Base-by-base conservation (phyloP, 2,888 invertebrate species). In the Eumerus sabulonum region DNA sequence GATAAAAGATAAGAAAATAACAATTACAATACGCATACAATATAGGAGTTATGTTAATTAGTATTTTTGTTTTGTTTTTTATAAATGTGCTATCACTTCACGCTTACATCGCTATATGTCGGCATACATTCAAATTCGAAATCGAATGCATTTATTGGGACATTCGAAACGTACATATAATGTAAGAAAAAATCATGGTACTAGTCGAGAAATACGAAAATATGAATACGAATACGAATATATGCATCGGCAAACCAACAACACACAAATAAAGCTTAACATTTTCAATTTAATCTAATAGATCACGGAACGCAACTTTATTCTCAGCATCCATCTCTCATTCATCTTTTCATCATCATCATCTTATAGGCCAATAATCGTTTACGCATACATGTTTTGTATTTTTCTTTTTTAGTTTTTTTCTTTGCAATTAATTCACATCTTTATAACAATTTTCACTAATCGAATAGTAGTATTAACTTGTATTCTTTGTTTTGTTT, bases 401-500 rank as follows among this genome's bases (percentile, higher is more conserved):
- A 44, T 27, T 48, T 48, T 63, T 54, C 38, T 62, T 27, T 27
- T 27, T 27, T 27, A 4, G 27, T 27, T 27, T 27, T 2, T 27
- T 27, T 27, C 7, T 27, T 27, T 27, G 2, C 38, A 62, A 62
- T 27, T 70, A 54, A 54, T 70, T 57, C 35, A 62, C 70, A 70
- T 62, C 70, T 62, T 70, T 40, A 54, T 70, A 70, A 70, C 70
- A 70, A 62, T 62, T 70, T 70, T 70, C 53, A 70, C 62, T 70
- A 70, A 62, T 62, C 54, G 62, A 62, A 68, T 68, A 51, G 51
- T 40, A 27, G 27, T 27, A 27, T 27, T 27, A 27, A 27, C 3
- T 27, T 27, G 2, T 27, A 7, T 27, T 4, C 7, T 27, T 27
- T 27, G 27, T 27, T 66, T 54, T 14, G 19, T 45, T 54, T 45